Evolutionary conservation across 2,888 invertebrate genomes (phyloP).

Genomic region (Papilio demoleus): DNA sequence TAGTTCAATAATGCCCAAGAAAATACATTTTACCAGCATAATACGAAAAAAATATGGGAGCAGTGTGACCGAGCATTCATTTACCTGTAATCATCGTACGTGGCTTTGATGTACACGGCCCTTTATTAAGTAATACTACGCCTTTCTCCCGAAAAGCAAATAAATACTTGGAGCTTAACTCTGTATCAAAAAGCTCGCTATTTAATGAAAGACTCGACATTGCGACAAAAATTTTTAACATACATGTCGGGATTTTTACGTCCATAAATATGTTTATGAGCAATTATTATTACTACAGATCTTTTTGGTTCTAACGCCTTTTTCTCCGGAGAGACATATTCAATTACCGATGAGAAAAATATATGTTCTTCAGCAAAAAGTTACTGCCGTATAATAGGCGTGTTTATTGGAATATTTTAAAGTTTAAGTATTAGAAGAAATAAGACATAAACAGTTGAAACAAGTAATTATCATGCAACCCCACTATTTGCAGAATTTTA

Average conservation of each 20-base stretch:
- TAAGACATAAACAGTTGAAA: constrained; percentile 5
- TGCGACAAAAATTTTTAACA: constrained; percentile 27
- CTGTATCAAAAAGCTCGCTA: constrained; percentile 38
- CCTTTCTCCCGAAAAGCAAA: constrained; percentile 48
- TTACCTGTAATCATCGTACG: constrained; percentile 56
- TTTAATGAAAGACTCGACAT: constrained; percentile 40
- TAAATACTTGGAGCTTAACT: constrained; percentile 41
- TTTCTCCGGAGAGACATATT: neutral
- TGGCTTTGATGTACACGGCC: constrained; percentile 55
- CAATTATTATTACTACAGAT: constrained; percentile 26
- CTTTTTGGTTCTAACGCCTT: constrained; percentile 20
- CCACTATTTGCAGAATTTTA: neutral
- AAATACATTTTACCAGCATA: constrained; percentile 45
- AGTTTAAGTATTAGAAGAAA: neutral
- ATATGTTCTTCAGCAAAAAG: neutral
- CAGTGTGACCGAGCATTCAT: constrained; percentile 52
- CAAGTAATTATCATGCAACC: neutral
- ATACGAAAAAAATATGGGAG: constrained; percentile 48
- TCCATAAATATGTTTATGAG: constrained; percentile 27
- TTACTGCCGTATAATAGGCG: neutral
- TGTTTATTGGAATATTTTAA: neutral
- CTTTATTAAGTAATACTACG: constrained; percentile 57
- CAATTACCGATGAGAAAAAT: constrained; percentile 7
- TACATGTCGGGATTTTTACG: constrained; percentile 29
- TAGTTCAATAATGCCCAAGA: neutral